These are phyloP conservation scores for Champsocephalus esox DNA, from an alignment of 2,797 vertebrate genomes.

Conservation along the genomic window DNA sequence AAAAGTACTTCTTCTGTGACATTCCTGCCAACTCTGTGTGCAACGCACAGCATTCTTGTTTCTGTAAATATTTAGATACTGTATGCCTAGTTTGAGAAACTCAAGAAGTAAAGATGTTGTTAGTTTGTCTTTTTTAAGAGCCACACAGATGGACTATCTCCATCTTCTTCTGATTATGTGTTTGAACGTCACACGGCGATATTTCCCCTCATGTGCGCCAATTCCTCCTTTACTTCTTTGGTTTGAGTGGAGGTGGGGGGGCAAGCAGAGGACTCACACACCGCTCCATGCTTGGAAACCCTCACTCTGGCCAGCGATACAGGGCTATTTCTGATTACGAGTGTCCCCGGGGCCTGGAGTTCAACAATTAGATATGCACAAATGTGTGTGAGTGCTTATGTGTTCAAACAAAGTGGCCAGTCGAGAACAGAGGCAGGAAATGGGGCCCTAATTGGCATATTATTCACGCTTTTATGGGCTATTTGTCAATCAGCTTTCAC, in stretches of 20 bases:
- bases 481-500: constrained; percentile 72
- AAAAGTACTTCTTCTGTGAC: background rate
- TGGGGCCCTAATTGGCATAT: constrained; percentile 69
- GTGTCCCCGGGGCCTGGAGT: constrained; percentile 64
- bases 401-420: constrained; percentile 68
- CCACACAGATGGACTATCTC: constrained; percentile 15
- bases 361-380: constrained; percentile 75
- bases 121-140: constrained; percentile 1
- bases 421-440: constrained; percentile 78
- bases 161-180: constrained; percentile 57
- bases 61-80: constrained; percentile 43
- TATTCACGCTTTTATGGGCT: constrained; percentile 74
- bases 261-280: constrained; percentile 21
- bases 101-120: background rate
- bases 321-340: constrained; percentile 63
- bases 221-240: constrained; percentile 18
- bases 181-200: constrained; percentile 40
- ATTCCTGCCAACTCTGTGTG: background rate
- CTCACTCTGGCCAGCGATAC: constrained; percentile 42
- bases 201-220: constrained; percentile 40
- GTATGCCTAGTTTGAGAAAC: constrained; percentile 29
- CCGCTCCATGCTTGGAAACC: constrained; percentile 44
- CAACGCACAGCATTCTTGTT: background rate
- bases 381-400: constrained; percentile 71
- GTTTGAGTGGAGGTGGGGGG: constrained; percentile 10